Conservation (phyloP, 2,797 vertebrate genomes). For the Clarias laeviceps region DNA sequence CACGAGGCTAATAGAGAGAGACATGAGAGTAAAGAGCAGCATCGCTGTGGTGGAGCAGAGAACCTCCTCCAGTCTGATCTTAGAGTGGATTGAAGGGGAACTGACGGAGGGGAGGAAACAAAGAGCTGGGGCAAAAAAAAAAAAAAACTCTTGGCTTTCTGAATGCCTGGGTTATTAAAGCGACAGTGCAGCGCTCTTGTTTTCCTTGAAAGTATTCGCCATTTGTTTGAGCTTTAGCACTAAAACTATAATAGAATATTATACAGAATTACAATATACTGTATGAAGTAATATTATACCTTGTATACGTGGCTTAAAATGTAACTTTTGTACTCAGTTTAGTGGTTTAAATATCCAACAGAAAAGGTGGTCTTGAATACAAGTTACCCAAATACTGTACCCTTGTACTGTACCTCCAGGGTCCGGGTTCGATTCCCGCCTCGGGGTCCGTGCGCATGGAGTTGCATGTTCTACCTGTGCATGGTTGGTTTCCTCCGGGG, state of each 20-base stretch:
- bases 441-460: too few relatives aligned
- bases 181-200: constrained; percentile 31
- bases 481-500: too few relatives aligned
- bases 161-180: constrained; percentile 51
- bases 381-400: too few relatives aligned
- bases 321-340: not conserved
- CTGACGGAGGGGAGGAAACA: constrained; percentile 44
- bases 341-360: not conserved
- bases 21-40: constrained; percentile 45
- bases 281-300: not conserved
- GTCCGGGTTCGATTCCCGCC: too few relatives aligned
- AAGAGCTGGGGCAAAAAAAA: constrained; percentile 42
- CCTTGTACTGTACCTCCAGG: too few relatives aligned
- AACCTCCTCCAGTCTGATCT: constrained; percentile 25
- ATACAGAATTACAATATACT: not conserved
- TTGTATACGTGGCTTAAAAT: not conserved
- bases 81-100: constrained; percentile 59
- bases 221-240: not conserved
- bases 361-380: too few relatives aligned
- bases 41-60: constrained; percentile 52
- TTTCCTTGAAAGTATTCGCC: not conserved
- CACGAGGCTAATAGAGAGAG: constrained; percentile 60
- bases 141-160: constrained; percentile 45
- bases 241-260: not conserved
- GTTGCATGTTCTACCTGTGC: too few relatives aligned